Evolutionary conservation across 2,888 invertebrate genomes (phyloP).

Genomic region (Pocota personata): DNA sequence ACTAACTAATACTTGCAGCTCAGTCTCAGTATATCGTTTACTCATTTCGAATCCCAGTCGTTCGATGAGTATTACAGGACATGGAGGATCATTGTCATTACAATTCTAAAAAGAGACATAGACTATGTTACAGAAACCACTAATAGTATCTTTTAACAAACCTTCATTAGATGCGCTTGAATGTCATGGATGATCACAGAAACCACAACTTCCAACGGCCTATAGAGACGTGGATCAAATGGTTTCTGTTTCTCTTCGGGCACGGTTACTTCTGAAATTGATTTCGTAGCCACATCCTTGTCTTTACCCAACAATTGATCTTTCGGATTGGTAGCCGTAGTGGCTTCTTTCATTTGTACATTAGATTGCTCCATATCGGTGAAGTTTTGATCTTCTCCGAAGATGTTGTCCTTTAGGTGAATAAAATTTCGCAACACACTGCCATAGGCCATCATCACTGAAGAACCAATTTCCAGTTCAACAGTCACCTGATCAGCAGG

Average conservation of each 20-base stretch:
- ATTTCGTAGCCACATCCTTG: slow-evolving; percentile 81
- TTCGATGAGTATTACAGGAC: slow-evolving; percentile 94
- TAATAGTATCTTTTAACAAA: slow-evolving; percentile 65
- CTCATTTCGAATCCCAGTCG: slow-evolving; percentile 98
- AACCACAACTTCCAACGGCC: slow-evolving; percentile 95
- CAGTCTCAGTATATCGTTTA: slow-evolving; percentile 95
- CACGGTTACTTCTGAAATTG: slow-evolving; percentile 81
- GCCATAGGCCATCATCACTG: slow-evolving; percentile 95
- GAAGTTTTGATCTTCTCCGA: slow-evolving; percentile 97
- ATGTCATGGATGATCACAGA: slow-evolving; percentile 97
- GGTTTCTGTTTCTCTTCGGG: slow-evolving; percentile 86
- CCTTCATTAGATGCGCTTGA: slow-evolving; percentile 91
- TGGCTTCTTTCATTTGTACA: slow-evolving; percentile 82
- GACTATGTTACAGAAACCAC: neutral
- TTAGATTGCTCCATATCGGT: slow-evolving; percentile 93
- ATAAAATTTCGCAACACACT: slow-evolving; percentile 95
- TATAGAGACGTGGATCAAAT: slow-evolving; percentile 93
- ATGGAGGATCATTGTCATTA: slow-evolving; percentile 94
- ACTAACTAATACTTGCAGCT: slow-evolving; percentile 93
- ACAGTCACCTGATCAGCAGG: slow-evolving; percentile 95
- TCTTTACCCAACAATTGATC: slow-evolving; percentile 77
- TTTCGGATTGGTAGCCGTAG: slow-evolving; percentile 82
- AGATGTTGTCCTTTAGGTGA: slow-evolving; percentile 97
- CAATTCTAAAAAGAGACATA: slow-evolving; percentile 86
- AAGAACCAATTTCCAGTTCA: slow-evolving; percentile 97